Conservation (phyloP, 2,888 invertebrate species). For the Melanostoma mellinum region DNA sequence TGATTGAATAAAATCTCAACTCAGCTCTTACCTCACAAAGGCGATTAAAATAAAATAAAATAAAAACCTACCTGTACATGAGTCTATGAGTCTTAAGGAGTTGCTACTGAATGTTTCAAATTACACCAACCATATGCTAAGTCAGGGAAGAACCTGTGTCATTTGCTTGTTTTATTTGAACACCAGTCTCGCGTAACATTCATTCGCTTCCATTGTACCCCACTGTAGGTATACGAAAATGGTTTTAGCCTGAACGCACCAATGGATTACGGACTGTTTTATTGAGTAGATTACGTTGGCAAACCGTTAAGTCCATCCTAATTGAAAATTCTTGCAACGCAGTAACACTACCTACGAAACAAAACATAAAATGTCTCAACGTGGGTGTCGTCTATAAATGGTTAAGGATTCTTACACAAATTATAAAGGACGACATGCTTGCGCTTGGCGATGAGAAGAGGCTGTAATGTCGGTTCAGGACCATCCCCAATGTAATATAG, state of each 20-base stretch:
- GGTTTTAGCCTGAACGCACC: conserved; percentile 16
- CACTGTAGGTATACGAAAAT: not conserved
- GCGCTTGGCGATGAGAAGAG: not conserved
- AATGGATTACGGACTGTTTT: conserved; percentile 19
- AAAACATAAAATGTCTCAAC: not conserved
- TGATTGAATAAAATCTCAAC: not conserved
- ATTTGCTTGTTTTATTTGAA: too few relatives aligned
- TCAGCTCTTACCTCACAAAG: conserved; percentile 5
- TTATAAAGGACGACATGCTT: not conserved
- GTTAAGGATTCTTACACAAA: not conserved
- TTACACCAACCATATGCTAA: conserved; percentile 29
- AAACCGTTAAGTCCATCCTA: conserved; percentile 17
- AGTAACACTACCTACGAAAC: conserved; percentile 24
- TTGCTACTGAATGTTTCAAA: not conserved
- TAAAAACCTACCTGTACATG: not conserved
- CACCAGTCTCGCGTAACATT: not conserved
- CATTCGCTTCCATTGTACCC: not conserved
- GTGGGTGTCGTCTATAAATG: conserved; percentile 1
- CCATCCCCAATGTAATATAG: conserved; percentile 64
- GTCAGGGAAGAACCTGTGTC: not conserved
- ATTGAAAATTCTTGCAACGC: conserved; percentile 35
- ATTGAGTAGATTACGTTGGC: conserved; percentile 23
- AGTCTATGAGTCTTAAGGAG: not conserved
- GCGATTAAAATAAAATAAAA: conserved; percentile 30
- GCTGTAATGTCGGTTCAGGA: conserved; percentile 53